phyloP scores from a whole-genome alignment of 1,140 invertebrate species.

The Drosophila azteca region DNA sequence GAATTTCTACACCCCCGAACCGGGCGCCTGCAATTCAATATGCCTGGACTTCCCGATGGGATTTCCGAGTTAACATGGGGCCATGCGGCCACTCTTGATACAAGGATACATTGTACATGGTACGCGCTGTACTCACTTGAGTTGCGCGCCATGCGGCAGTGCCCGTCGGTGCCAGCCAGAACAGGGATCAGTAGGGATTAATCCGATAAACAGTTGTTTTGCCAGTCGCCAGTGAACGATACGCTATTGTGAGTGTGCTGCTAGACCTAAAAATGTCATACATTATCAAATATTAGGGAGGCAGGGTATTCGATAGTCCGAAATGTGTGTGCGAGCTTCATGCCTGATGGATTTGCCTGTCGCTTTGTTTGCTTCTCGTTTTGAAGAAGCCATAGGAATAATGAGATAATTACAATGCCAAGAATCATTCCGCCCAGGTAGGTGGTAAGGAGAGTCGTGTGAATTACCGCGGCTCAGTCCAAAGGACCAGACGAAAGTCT shows the following conservation, averaged over 20 bases:
- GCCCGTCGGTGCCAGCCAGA: no score
- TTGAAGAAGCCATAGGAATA: conserved; percentile 67
- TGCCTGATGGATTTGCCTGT: background rate
- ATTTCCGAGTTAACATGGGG: background rate
- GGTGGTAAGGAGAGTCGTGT: conserved; percentile 20
- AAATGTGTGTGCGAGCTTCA: no score
- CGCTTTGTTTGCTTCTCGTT: conserved; percentile 4
- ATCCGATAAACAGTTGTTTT: no score
- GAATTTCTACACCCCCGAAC: conserved; percentile 20
- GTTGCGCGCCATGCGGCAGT: background rate
- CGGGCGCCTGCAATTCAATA: conserved; percentile 66
- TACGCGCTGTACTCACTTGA: no score
- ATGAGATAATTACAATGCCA: conserved; percentile 77
- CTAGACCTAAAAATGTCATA: no score
- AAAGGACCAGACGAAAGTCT: conserved; percentile 27
- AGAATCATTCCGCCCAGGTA: conserved; percentile 51
- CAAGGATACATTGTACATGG: no score
- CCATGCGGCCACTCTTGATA: no score
- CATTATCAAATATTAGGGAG: no score
- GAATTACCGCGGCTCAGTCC: conserved; percentile 26
- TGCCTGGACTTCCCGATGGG: conserved; percentile 13
- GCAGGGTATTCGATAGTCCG: no score
- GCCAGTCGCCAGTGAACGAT: no score
- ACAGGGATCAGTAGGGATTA: no score
- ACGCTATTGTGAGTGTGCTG: no score